phyloP scores from a whole-genome alignment of 64 coral and sea anemone genomes.

The Stichodactyla helianthus region DNA sequence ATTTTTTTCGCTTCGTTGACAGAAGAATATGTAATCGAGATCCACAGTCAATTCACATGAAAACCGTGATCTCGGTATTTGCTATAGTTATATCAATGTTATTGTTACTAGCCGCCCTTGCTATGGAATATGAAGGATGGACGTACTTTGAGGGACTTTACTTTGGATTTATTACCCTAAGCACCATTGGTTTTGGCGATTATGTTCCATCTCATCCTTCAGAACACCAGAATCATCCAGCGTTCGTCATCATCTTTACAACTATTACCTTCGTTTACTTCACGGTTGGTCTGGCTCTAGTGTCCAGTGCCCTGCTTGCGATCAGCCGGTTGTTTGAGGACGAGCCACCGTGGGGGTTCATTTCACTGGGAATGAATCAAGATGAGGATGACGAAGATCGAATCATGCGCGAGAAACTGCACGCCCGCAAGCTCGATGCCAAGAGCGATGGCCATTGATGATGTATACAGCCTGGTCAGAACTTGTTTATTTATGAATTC shows the following conservation, averaged over 20 bases:
- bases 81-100: constrained; percentile 82
- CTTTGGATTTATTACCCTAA: constrained; percentile 97
- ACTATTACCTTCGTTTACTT: constrained; percentile 87
- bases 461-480: neutral
- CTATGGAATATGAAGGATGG: constrained; percentile 83
- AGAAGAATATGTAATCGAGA: constrained; percentile 65
- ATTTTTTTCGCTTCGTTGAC: constrained; percentile 69
- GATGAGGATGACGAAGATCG: constrained; percentile 72
- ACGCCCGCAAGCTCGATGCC: constrained; percentile 35
- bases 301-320: constrained; percentile 90
- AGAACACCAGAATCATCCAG: constrained; percentile 66
- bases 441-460: neutral
- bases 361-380: constrained; percentile 56
- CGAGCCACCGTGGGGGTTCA: constrained; percentile 96
- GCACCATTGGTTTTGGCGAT: constrained; percentile 95
- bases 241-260: constrained; percentile 83
- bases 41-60: constrained; percentile 63
- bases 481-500: neutral
- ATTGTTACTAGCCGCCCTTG: constrained; percentile 66
- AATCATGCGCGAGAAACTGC: constrained; percentile 53
- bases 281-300: constrained; percentile 89
- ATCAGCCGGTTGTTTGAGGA: constrained; percentile 93
- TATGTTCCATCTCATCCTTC: constrained; percentile 85
- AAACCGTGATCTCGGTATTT: constrained; percentile 78
- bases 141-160: constrained; percentile 96